These are phyloP conservation scores for Cavia aperea DNA, from an alignment of 2,113 vertebrate genomes.

Conservation along the genomic window DNA sequence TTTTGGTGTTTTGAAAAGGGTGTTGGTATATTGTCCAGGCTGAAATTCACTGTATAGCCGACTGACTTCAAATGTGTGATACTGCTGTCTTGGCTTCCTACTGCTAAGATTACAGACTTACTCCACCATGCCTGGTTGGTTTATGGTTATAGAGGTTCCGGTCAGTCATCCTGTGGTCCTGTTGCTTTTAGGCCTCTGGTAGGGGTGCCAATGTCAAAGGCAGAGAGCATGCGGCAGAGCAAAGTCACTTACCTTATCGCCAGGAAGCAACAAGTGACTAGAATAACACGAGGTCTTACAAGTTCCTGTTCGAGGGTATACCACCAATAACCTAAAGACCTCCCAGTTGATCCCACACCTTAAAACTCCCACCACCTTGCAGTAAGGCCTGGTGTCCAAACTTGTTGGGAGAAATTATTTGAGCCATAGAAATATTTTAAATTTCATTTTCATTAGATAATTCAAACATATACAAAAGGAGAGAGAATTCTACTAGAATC, in stretches of 20 bases:
- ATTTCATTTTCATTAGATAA: background rate
- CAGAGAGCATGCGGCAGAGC: background rate
- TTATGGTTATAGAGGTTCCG: background rate
- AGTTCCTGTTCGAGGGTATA: background rate
- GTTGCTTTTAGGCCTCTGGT: background rate
- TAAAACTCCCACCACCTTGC: background rate
- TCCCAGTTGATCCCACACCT: too few species aligned
- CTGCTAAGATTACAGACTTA: background rate
- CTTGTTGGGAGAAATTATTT: background rate
- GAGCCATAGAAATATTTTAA: background rate
- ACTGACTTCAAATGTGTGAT: background rate
- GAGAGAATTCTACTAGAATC: background rate
- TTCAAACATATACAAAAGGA: background rate
- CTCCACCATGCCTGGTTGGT: background rate
- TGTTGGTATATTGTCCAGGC: background rate
- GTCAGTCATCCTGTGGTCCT: background rate
- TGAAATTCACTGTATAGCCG: background rate
- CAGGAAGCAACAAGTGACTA: background rate
- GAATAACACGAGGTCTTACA: background rate
- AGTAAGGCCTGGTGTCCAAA: background rate
- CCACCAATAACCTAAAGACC: background rate
- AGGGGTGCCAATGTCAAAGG: background rate
- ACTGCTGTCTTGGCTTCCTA: background rate
- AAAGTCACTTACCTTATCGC: background rate
- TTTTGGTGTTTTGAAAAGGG: background rate